These are phyloP conservation scores for Gymnobelideus leadbeateri DNA, from an alignment of 2,113 vertebrate genomes.

Conservation along the genomic window DNA sequence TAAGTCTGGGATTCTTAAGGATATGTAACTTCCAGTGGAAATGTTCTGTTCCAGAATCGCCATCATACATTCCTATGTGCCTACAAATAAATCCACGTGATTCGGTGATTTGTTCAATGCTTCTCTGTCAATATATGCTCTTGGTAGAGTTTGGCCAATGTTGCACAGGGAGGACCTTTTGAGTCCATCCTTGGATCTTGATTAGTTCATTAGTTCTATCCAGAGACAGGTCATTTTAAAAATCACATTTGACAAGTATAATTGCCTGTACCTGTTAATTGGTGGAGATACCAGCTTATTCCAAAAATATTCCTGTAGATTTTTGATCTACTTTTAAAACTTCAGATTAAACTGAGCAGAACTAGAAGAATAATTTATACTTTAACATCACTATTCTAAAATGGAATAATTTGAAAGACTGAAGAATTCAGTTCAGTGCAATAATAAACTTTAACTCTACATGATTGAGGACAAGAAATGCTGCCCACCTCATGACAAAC, in stretches of 20 bases:
- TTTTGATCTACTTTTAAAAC: background rate
- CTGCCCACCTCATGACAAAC: background rate
- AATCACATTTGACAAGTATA: background rate
- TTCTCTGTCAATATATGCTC: background rate
- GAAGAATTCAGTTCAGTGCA: background rate
- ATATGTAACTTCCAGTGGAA: background rate
- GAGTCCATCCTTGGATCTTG: background rate
- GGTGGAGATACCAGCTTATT: background rate
- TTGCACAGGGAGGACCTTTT: background rate
- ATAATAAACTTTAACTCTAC: background rate
- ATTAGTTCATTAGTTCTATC: background rate
- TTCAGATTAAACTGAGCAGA: background rate
- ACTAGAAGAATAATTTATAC: background rate
- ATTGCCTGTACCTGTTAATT: background rate
- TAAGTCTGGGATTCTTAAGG: background rate
- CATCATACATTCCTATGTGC: background rate
- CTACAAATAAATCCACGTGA: background rate
- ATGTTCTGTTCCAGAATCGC: background rate
- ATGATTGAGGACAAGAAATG: background rate
- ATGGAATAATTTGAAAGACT: background rate
- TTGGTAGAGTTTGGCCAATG: background rate
- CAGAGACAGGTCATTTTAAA: background rate
- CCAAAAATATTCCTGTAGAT: background rate
- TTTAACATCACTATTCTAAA: background rate
- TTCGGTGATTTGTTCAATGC: background rate